These are phyloP conservation scores for Ctenomys sociabilis DNA, from an alignment of 2,113 vertebrate species.

Conservation along the genomic window DNA sequence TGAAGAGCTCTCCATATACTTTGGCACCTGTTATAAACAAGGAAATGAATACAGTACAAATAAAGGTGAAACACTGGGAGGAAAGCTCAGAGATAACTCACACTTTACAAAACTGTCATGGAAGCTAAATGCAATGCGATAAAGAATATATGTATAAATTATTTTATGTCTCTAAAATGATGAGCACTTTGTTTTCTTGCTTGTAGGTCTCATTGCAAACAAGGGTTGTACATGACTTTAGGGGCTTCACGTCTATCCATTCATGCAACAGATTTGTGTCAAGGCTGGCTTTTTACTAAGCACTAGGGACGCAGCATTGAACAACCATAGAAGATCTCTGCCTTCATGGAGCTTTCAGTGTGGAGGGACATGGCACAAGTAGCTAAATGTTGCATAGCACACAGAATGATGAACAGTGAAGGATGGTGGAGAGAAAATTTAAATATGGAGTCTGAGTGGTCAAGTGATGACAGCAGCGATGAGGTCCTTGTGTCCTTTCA, in stretches of 20 bases:
- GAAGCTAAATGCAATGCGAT: neutral
- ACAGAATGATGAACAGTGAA: neutral
- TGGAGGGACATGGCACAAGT: neutral
- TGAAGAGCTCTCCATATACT: neutral
- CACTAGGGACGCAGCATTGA: neutral
- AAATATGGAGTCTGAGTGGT: neutral
- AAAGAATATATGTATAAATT: neutral
- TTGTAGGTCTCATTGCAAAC: neutral
- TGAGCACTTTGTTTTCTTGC: neutral
- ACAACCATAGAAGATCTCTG: neutral
- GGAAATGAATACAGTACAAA: neutral
- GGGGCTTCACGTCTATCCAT: neutral
- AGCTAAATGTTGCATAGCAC: neutral
- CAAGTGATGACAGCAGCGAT: fast-evolving
- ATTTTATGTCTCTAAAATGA: neutral
- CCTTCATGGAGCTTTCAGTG: neutral
- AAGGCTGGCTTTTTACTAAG: neutral
- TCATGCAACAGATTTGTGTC: neutral
- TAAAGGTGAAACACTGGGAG: neutral
- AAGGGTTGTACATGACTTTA: neutral
- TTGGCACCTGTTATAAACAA: neutral
- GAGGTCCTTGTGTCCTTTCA: neutral
- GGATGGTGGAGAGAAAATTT: too few species aligned
- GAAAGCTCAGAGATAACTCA: neutral
- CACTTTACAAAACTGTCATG: neutral